Conservation (phyloP, 2,888 invertebrate species). For the Drosophila limbata region DNA sequence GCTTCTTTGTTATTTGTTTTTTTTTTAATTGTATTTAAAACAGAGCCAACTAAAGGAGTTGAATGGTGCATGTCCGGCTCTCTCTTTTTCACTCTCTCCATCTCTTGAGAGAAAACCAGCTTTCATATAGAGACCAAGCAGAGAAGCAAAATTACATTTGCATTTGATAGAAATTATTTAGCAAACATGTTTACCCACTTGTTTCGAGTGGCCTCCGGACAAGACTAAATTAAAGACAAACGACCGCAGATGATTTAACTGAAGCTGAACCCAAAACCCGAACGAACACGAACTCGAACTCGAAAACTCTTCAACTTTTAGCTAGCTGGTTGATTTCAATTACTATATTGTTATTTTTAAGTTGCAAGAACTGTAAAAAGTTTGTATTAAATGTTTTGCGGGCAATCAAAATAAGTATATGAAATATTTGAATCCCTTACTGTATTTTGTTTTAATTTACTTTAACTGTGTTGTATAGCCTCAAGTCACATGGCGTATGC, state of each 20-base stretch:
- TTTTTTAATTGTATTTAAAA: conserved; percentile 35
- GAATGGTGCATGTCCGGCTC: background rate
- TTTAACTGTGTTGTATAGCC: conserved; percentile 18
- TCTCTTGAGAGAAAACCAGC: background rate
- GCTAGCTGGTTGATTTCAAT: conserved; percentile 39
- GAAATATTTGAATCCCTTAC: conserved; percentile 1
- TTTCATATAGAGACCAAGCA: conserved; percentile 20
- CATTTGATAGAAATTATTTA: conserved; percentile 63
- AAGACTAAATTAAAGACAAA: conserved; percentile 61
- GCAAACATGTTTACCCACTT: conserved; percentile 46
- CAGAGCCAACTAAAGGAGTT: background rate
- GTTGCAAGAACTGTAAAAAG: conserved; percentile 15
- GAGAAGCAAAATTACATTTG: conserved; percentile 44
- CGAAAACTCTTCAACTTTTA: conserved; percentile 23
- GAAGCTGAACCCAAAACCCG: background rate
- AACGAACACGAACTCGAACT: background rate
- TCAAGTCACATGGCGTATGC: conserved; percentile 37
- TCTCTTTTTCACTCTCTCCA: too few species aligned
- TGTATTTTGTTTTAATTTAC: conserved; percentile 57
- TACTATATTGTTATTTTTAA: conserved; percentile 54
- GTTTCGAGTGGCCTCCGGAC: conserved; percentile 46
- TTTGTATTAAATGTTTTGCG: conserved; percentile 34
- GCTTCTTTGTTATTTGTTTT: background rate
- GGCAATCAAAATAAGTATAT: conserved; percentile 28
- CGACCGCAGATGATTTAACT: conserved; percentile 37